These are phyloP conservation scores for Eremobia ochroleuca DNA, from an alignment of 2,888 invertebrate genomes.

Conservation along the genomic window DNA sequence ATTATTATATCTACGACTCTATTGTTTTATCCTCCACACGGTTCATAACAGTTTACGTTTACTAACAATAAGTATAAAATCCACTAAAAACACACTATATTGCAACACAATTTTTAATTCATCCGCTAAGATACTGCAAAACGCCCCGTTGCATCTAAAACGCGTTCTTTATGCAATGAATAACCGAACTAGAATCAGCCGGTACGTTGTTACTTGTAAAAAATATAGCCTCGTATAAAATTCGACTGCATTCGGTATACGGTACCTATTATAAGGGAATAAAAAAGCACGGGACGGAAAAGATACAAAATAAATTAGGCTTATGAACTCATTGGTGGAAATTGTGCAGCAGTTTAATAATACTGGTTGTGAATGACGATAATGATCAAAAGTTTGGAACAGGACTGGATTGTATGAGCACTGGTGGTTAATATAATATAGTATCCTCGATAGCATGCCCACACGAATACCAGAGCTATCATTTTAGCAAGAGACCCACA, in stretches of 20 bases:
- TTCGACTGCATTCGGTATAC: conserved; percentile 30
- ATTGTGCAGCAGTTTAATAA: background rate
- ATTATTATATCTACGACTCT: background rate
- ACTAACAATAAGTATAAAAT: too few relatives aligned
- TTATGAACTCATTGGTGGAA: conserved; percentile 6
- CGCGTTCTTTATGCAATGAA: conserved; percentile 53
- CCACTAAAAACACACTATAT: conserved; percentile 3
- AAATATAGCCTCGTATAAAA: conserved; percentile 52
- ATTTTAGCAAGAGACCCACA: background rate
- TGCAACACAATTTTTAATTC: conserved; percentile 42
- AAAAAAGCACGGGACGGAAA: background rate
- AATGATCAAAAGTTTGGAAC: too few relatives aligned
- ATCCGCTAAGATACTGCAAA: conserved; percentile 22
- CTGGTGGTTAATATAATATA: background rate
- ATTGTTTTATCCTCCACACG: background rate
- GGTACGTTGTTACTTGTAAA: conserved; percentile 25
- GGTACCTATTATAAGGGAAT: conserved; percentile 10
- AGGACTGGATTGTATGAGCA: background rate
- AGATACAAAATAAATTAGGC: background rate
- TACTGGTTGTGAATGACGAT: background rate
- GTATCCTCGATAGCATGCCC: background rate
- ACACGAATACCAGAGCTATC: background rate
- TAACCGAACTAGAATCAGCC: conserved; percentile 50
- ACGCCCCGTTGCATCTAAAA: conserved; percentile 44
- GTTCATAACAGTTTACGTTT: background rate